These are phyloP conservation scores for Anoplius nigerrimus DNA, from an alignment of 2,888 invertebrate genomes.

Conservation along the genomic window DNA sequence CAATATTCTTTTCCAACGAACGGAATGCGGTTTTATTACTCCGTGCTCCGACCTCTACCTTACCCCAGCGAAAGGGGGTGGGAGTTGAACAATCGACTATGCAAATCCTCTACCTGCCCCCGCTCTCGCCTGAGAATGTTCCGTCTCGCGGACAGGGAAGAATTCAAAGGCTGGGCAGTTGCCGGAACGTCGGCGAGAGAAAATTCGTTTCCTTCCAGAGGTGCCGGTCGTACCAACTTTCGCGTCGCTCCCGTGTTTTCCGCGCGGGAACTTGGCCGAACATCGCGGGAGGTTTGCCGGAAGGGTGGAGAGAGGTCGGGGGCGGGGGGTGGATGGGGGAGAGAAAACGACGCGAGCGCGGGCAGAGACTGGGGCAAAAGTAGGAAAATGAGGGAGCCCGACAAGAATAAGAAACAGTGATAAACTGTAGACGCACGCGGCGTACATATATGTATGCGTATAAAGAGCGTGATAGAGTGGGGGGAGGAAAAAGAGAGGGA, in stretches of 20 bases:
- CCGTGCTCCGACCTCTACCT: background rate
- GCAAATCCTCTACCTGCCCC: slow-evolving; percentile 9
- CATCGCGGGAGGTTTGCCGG: background rate
- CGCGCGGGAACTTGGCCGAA: background rate
- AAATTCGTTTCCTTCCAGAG: no score
- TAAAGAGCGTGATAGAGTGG: background rate
- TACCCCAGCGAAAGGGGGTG: no score
- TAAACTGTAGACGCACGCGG: no score
- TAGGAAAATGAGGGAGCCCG: background rate
- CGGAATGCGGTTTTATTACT: no score
- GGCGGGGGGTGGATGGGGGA: background rate
- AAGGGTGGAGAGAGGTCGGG: background rate
- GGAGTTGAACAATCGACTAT: slow-evolving; percentile 13
- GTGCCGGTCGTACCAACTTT: no score
- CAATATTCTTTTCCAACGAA: no score
- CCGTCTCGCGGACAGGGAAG: background rate
- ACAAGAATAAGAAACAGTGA: background rate
- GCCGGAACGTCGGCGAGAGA: no score
- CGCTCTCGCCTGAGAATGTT: background rate
- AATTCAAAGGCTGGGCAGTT: no score
- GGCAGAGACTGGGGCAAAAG: background rate
- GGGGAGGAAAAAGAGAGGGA: background rate
- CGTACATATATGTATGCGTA: no score
- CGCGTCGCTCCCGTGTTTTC: slow-evolving; percentile 3
- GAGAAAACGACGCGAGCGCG: background rate